phyloP scores from a whole-genome alignment of 2,888 invertebrate genomes.

The Nomada ruficornis region DNA sequence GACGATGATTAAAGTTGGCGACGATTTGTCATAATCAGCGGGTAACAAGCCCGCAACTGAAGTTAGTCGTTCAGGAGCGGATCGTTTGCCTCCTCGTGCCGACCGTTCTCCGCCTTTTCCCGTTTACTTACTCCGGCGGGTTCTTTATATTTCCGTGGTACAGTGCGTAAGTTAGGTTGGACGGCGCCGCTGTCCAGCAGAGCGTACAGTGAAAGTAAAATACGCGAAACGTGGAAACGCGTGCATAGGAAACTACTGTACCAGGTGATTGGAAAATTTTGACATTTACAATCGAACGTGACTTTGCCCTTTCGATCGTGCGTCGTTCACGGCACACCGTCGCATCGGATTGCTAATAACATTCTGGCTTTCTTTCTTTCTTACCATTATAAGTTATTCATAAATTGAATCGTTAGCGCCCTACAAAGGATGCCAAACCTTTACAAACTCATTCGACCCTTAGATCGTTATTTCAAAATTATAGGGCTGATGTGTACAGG shows the following conservation, averaged over 20 bases:
- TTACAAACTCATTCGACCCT: too few relatives aligned
- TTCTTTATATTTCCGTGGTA: conserved; percentile 25
- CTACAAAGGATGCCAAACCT: too few relatives aligned
- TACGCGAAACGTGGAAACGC: conserved; percentile 51
- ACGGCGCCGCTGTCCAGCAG: conserved; percentile 43
- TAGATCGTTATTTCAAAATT: too few relatives aligned
- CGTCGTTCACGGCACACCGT: conserved; percentile 3
- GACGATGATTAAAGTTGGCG: conserved; percentile 19
- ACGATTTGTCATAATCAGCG: conserved; percentile 27
- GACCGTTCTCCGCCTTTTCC: conserved; percentile 20
- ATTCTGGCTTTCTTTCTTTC: neutral
- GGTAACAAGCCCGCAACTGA: conserved; percentile 29
- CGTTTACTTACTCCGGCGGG: neutral
- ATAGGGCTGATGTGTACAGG: too few relatives aligned
- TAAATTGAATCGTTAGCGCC: too few relatives aligned
- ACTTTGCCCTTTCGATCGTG: conserved; percentile 43
- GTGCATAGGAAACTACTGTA: conserved; percentile 13
- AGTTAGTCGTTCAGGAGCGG: conserved; percentile 11
- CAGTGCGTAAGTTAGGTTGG: neutral
- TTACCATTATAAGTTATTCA: too few relatives aligned
- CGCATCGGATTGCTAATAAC: neutral
- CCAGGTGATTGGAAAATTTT: conserved; percentile 61
- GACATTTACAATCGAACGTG: conserved; percentile 63
- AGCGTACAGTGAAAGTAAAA: conserved; percentile 72
- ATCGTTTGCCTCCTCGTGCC: neutral